Conservation (phyloP, 2,888 invertebrate species). For the Drosophila cognata region DNA sequence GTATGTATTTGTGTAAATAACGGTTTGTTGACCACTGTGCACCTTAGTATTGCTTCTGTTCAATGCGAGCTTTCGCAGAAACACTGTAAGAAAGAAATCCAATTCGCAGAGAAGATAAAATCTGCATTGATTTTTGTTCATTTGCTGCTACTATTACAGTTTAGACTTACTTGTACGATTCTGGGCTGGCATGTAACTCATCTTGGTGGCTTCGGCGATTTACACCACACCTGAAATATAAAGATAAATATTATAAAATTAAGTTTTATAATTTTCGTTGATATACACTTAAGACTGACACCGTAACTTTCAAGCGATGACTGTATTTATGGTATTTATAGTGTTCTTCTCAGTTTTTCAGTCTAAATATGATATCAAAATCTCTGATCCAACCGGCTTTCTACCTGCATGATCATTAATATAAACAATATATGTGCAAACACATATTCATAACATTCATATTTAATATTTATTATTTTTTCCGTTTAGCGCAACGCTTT, state of each 20-base stretch:
- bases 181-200: slow-evolving; percentile 95
- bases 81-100: not conserved
- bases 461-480: not conserved
- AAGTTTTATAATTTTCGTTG: not conserved
- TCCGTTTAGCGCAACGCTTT: slow-evolving; percentile 2
- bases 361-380: not conserved
- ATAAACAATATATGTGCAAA: not conserved
- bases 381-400: slow-evolving; percentile 2
- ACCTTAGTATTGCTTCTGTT: not conserved
- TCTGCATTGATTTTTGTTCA: not conserved
- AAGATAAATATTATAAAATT: not conserved
- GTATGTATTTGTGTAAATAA: not conserved
- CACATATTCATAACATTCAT: not conserved
- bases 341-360: not conserved
- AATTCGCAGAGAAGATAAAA: not conserved
- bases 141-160: not conserved
- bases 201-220: slow-evolving; percentile 89
- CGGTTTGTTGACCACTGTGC: slow-evolving; percentile 1
- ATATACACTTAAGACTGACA: not conserved
- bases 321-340: not conserved
- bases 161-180: slow-evolving; percentile 92
- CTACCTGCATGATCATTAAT: slow-evolving; percentile 2
- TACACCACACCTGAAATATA: slow-evolving; percentile 87
- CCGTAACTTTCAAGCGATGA: not conserved
- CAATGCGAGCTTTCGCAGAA: slow-evolving; percentile 1